A percentile compares a stretch with the other conserved stretches of the same genome.
Evolutionary conservation across 2,888 invertebrate genomes (phyloP).

Genomic region (Caradrina clavipalpis): DNA sequence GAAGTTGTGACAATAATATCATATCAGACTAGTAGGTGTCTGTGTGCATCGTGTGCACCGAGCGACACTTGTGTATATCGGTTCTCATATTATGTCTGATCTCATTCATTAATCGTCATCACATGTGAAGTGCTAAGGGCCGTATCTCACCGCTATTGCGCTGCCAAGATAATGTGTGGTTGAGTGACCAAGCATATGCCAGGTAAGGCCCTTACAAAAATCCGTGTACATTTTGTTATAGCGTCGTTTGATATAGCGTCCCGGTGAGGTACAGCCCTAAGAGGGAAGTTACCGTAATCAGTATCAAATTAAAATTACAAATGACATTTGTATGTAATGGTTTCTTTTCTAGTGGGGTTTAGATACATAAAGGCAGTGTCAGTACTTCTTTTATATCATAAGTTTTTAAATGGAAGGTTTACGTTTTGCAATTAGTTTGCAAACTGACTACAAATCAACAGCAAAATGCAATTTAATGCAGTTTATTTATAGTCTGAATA

Average conservation of each 20-base stretch:
- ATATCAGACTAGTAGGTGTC: slow-evolving; percentile 69
- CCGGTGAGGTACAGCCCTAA: slow-evolving; percentile 9
- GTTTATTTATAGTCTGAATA: neutral
- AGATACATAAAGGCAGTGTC: slow-evolving; percentile 20
- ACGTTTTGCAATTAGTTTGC: neutral
- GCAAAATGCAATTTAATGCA: slow-evolving; percentile 18
- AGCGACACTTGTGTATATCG: slow-evolving; percentile 41
- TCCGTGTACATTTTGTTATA: neutral
- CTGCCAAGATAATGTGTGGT: neutral
- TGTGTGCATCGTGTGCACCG: slow-evolving; percentile 39
- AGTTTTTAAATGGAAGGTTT: slow-evolving; percentile 3
- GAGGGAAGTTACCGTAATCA: slow-evolving; percentile 53
- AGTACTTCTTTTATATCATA: slow-evolving; percentile 22
- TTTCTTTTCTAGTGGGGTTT: slow-evolving; percentile 35
- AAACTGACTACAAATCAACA: slow-evolving; percentile 9
- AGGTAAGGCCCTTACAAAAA: neutral
- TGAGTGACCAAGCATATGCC: neutral
- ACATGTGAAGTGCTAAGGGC: slow-evolving; percentile 38
- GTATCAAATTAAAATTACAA: slow-evolving; percentile 53
- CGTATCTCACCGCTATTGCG: too few relatives aligned
- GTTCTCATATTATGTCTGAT: slow-evolving; percentile 65
- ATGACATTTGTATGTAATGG: slow-evolving; percentile 48
- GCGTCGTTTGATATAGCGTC: neutral
- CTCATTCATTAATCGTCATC: slow-evolving; percentile 69
- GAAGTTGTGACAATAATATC: slow-evolving; percentile 75